These are phyloP conservation scores for Timandra comae DNA, from an alignment of 2,888 invertebrate genomes.

Conservation along the genomic window DNA sequence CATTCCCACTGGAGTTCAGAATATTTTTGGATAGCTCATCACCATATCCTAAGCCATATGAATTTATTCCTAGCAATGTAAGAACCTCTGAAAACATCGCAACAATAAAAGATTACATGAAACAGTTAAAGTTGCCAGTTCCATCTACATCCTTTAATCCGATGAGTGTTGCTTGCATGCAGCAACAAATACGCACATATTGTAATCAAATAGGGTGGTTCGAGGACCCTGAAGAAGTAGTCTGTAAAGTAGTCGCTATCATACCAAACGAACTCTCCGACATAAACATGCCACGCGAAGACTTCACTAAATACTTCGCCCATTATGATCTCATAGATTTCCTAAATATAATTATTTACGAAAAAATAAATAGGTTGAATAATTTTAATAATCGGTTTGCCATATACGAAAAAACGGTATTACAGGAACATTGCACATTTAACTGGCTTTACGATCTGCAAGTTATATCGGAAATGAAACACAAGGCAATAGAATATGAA, in stretches of 20 bases:
- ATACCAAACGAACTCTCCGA: slow-evolving; percentile 56
- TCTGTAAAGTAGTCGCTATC: slow-evolving; percentile 67
- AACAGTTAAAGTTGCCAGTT: slow-evolving; percentile 72
- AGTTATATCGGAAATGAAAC: slow-evolving; percentile 46
- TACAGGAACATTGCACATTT: slow-evolving; percentile 69
- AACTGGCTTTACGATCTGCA: slow-evolving; percentile 78
- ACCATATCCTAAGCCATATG: slow-evolving; percentile 79
- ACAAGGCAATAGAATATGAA: slow-evolving; percentile 49
- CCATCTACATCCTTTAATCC: slow-evolving; percentile 64
- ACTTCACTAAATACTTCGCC: slow-evolving; percentile 54
- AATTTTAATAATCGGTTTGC: slow-evolving; percentile 67
- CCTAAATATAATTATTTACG: slow-evolving; percentile 71
- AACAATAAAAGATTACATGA: slow-evolving; percentile 70
- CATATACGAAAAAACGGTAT: slow-evolving; percentile 73
- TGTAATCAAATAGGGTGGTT: slow-evolving; percentile 70
- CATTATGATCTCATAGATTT: slow-evolving; percentile 72
- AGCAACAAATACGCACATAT: slow-evolving; percentile 65
- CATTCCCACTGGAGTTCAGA: slow-evolving; percentile 81
- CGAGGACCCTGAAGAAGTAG: slow-evolving; percentile 60
- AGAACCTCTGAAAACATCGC: slow-evolving; percentile 68
- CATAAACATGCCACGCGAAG: slow-evolving; percentile 43
- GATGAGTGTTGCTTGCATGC: slow-evolving; percentile 50
- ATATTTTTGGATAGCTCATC: slow-evolving; percentile 64
- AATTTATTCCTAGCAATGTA: slow-evolving; percentile 81
- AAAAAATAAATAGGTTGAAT: slow-evolving; percentile 68